Conservation (phyloP, 2,888 invertebrate genomes). For the Leucania comma region DNA sequence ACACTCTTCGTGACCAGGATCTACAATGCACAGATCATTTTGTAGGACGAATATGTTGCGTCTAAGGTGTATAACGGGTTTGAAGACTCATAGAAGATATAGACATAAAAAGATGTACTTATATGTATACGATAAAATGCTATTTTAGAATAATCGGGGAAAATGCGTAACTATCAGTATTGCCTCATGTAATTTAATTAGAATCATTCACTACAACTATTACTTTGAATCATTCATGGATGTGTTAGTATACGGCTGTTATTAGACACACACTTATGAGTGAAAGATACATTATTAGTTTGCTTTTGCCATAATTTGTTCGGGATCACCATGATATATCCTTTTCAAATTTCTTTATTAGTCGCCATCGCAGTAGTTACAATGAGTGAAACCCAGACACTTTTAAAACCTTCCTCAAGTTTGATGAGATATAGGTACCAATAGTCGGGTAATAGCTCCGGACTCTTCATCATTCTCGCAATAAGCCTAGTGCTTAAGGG, state of each 20-base stretch:
- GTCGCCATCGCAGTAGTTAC: neutral
- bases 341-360: neutral
- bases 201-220: too few species aligned
- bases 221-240: neutral
- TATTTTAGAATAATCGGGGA: constrained; percentile 27
- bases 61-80: neutral
- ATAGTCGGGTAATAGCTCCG: too few species aligned
- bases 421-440: too few species aligned
- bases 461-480: too few species aligned
- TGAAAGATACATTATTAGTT: neutral
- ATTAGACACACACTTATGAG: neutral
- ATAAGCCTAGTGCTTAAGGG: neutral
- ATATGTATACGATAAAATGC: constrained; percentile 33
- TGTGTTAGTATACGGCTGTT: neutral
- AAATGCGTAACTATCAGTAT: constrained; percentile 4
- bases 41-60: too few species aligned
- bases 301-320: neutral
- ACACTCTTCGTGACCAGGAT: constrained; percentile 76
- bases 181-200: neutral
- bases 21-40: constrained; percentile 46
- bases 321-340: too few species aligned
- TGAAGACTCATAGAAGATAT: neutral
- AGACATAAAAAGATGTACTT: neutral
- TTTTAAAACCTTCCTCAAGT: too few species aligned
- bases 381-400: too few species aligned